phyloP scores from a whole-genome alignment of 2,888 invertebrate genomes.

The Deladenus siricidicola region DNA sequence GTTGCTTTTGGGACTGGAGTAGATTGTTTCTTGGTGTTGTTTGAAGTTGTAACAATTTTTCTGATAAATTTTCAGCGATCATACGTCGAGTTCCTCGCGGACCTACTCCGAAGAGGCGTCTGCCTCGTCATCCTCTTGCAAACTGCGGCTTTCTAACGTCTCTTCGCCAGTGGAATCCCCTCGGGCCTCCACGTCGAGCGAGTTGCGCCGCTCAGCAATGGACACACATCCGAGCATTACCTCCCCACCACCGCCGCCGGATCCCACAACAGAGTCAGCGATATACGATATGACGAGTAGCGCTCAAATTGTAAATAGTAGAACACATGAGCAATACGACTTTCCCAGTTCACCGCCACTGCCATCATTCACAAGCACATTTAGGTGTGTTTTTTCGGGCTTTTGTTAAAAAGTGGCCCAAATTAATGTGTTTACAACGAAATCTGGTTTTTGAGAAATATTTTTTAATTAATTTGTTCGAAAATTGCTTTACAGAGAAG shows the following conservation, averaged over 20 bases:
- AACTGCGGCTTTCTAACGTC: neutral
- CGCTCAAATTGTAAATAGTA: too few relatives aligned
- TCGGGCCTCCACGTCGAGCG: neutral
- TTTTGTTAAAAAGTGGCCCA: too few relatives aligned
- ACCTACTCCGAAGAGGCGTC: neutral
- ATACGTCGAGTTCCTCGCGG: neutral
- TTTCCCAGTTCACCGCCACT: constrained; percentile 4
- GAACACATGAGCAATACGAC: constrained; percentile 1
- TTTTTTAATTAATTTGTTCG: too few relatives aligned
- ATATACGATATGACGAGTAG: too few relatives aligned
- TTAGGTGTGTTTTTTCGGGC: too few relatives aligned
- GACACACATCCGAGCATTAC: too few relatives aligned
- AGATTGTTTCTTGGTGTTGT: too few relatives aligned
- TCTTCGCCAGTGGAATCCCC: neutral
- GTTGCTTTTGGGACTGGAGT: too few relatives aligned
- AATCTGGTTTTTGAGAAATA: too few relatives aligned
- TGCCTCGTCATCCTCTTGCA: neutral
- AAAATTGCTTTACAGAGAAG: neutral
- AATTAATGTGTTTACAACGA: too few relatives aligned
- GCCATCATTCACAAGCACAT: neutral
- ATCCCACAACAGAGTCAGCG: neutral
- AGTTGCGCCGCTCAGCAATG: too few relatives aligned
- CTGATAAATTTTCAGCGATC: neutral
- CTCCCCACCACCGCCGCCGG: neutral
- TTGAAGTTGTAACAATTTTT: too few relatives aligned